Evolutionary conservation across 2,113 vertebrate genomes (phyloP), one percentile per base, ranked within the genome.

Genomic region (Sturnus vulgaris): DNA sequence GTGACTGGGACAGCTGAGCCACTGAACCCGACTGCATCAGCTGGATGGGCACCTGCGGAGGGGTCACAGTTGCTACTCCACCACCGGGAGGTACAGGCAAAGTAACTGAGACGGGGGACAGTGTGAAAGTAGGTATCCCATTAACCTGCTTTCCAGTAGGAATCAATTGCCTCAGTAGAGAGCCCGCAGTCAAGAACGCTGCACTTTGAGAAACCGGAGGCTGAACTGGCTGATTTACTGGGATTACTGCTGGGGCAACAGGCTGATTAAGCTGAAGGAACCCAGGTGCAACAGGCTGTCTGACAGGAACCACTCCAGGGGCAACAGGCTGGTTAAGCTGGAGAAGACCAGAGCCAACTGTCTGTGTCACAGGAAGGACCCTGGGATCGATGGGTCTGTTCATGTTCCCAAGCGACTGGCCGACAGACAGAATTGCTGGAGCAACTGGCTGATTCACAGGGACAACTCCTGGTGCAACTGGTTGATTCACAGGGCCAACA

Each of bases 121-220:
- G 98, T 0, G 99, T 99, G 91, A 99, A 99, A 0, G 98, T 99
- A 12, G 99, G 99, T 90, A 99, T 98, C n/a, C 99, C 99, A 5
- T 99, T 99, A 40, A 99, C 98, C 80, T 98, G 98, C 76, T 99
- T 99, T 40, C 99, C 99, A 0, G 99, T 99, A 2, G 99, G 99
- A 76, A 99, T 99, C 80, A 99, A 97, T 82, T 99, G 99, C 92
- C 98, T 97, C 17, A 99, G 96, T 46, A 99, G 96, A 42, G 99
- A 98, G 80, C 99, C 98, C 1, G 99, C 97, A 0, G 98, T 98
- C 61, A 99, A 92, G 97, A 99, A 98, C 52, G 99, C 81, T 7
- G 99, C 60, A 10, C 97, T 98, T 35, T 98, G 98, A 8, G 98
- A 95, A n/a, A 96, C 69, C 0, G 97, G 90, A 1, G 98, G 91